These are phyloP conservation scores for Furcula furcula DNA, from an alignment of 2,888 invertebrate species.

Conservation along the genomic window DNA sequence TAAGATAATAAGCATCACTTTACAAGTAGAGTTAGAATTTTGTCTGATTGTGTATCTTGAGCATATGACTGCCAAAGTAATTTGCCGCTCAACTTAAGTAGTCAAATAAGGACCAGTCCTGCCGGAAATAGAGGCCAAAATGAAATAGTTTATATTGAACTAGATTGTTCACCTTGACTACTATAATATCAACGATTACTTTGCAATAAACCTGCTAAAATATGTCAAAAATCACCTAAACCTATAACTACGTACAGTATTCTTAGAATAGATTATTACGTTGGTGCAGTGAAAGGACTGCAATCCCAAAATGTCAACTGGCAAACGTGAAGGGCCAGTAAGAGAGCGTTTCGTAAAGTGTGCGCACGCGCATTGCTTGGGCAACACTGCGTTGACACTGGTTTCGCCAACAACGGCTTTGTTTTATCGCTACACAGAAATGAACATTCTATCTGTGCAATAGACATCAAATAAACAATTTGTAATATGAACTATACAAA, in stretches of 20 bases:
- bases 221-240: not conserved
- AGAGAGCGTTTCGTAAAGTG: slow-evolving; percentile 64
- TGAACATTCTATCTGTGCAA: slow-evolving; percentile 18
- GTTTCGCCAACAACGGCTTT: slow-evolving; percentile 58
- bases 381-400: slow-evolving; percentile 53
- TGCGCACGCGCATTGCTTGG: slow-evolving; percentile 51
- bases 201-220: no score
- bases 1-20: no score
- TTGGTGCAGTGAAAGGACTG: slow-evolving; percentile 62
- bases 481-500: no score
- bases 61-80: no score
- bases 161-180: no score
- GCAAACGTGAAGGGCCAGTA: slow-evolving; percentile 55
- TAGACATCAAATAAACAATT: slow-evolving; percentile 11
- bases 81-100: no score
- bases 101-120: no score
- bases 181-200: not conserved
- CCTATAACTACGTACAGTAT: slow-evolving; percentile 10
- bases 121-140: no score
- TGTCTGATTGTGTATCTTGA: no score
- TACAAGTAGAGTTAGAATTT: no score
- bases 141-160: no score
- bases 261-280: slow-evolving; percentile 29
- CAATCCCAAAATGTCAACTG: slow-evolving; percentile 60
- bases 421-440: slow-evolving; percentile 37